A percentile compares a stretch with the other conserved stretches of the same genome.
Evolutionary conservation across 2,888 invertebrate species (phyloP).

Genomic region (Chaetoderma sp.): DNA sequence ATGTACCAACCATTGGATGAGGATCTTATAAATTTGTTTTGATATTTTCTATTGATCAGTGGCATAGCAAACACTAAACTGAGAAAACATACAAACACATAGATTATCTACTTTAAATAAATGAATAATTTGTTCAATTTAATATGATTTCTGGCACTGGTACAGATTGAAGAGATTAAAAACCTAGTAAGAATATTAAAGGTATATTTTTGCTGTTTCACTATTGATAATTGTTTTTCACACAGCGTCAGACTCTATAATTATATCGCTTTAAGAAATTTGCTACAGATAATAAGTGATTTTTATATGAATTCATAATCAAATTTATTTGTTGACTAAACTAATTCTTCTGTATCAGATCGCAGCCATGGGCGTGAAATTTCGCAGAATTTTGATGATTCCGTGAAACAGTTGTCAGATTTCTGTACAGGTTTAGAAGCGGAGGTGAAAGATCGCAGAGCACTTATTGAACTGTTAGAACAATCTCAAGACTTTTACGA

Average conservation of each 20-base stretch:
- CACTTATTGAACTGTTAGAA: slow-evolving; percentile 82
- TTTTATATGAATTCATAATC: no score
- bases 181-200: neutral
- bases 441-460: slow-evolving; percentile 84
- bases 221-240: no score
- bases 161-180: neutral
- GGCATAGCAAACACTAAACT: neutral
- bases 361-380: slow-evolving; percentile 88
- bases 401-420: slow-evolving; percentile 82
- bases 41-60: neutral
- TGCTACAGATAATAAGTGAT: no score
- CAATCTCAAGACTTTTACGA: slow-evolving; percentile 88
- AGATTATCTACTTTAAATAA: neutral
- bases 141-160: neutral
- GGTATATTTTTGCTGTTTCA: no score
- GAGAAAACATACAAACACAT: neutral
- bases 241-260: no score
- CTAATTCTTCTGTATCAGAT: slow-evolving; percentile 76
- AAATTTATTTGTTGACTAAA: no score
- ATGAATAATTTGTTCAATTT: neutral
- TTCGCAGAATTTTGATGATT: slow-evolving; percentile 87
- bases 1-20: no score
- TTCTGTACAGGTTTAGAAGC: slow-evolving; percentile 81
- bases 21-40: no score
- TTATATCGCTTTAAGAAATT: no score